Percentiles rank a stretch among this genome's conserved stretches.
Evolutionary conservation across 1,140 invertebrate species (phyloP).

Genomic region (Sinella curviseta): DNA sequence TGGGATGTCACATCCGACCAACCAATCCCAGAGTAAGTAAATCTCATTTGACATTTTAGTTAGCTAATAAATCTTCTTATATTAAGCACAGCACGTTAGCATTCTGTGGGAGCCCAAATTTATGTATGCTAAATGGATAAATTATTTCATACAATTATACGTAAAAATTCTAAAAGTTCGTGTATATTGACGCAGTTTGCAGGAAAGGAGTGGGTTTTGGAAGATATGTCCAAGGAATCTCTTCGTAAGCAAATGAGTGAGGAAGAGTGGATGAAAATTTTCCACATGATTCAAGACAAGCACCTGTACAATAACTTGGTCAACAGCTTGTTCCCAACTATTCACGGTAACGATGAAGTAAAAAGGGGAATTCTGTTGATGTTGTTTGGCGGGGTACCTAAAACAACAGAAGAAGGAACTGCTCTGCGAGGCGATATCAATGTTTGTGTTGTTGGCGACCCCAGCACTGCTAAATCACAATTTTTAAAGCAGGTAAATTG

Average conservation of each 20-base stretch:
- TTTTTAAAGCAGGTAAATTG: constrained; percentile 80
- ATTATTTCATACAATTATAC: not conserved
- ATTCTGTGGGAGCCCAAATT: too few species aligned
- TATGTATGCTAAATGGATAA: too few species aligned
- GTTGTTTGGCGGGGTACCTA: constrained; percentile 96
- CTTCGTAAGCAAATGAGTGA: constrained; percentile 94
- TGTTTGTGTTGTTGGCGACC: constrained; percentile 97
- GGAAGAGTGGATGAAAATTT: constrained; percentile 92
- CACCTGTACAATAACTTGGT: constrained; percentile 92
- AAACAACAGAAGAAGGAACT: constrained; percentile 86
- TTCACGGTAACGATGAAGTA: constrained; percentile 97
- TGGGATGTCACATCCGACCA: constrained; percentile 87
- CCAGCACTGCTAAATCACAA: constrained; percentile 97
- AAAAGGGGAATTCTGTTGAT: constrained; percentile 93
- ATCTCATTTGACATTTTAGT: constrained; percentile 3
- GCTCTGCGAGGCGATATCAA: constrained; percentile 93
- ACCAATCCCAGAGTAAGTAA: constrained; percentile 72
- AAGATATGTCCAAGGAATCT: constrained; percentile 83
- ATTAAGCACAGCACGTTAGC: too few species aligned
- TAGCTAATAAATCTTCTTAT: too few species aligned
- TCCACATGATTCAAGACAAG: constrained; percentile 93
- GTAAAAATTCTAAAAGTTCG: not conserved
- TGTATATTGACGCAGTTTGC: constrained; percentile 62
- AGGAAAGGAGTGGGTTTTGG: constrained; percentile 70
- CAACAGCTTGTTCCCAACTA: constrained; percentile 90